Evolutionary conservation across 2,797 vertebrate species (phyloP), one percentile per base, ranked within the genome.

Genomic region (Kryptopterus vitreolus): DNA sequence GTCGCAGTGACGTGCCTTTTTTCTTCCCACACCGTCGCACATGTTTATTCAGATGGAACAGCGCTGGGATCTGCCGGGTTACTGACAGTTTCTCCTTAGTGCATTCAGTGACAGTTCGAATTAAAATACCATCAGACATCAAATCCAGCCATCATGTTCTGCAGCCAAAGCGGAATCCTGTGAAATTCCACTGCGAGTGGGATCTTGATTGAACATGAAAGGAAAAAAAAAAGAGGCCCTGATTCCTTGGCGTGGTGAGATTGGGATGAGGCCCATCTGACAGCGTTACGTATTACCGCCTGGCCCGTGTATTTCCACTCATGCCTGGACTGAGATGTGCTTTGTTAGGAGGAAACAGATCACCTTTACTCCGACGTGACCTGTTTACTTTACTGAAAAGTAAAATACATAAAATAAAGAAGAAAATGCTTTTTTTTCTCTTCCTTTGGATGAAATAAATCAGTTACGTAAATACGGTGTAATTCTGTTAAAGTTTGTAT

Each of bases 291-390:
- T 22, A 57, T 72, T 43, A 50, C 12, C 12, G 6, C 65, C 69
- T n/a, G 35, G 9, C 70, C 65, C 8, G 31, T 57, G 53, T 68
- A 75, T 79, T 75, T 55, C 3, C 6, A 79, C 70, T 75, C 76
- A 50, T 75, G 81, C 61, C 62, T 57, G 52, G 55, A 57, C 75
- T 62, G 59, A 59, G 50, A 15, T 57, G 38, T 78, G 52, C 43
- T 74, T 68, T 73, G 76, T 68, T 74, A 68, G 76, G 58, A 59
- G 61, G 70, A 58, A 68, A 78, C 52, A 52, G 55, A 55, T 69
- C 53, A 78, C 52, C 72, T 74, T 72, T 53, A 29, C 52, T 68
- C 46, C 38, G 65, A 63, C 50, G n/a, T 31, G 35, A 70, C 53
- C 55, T 59, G 76, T 26, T 35, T 80, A 35, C 35, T 26, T 50